phyloP scores from a whole-genome alignment of 2,888 invertebrate genomes.

The Chymomyza fuscimana region DNA sequence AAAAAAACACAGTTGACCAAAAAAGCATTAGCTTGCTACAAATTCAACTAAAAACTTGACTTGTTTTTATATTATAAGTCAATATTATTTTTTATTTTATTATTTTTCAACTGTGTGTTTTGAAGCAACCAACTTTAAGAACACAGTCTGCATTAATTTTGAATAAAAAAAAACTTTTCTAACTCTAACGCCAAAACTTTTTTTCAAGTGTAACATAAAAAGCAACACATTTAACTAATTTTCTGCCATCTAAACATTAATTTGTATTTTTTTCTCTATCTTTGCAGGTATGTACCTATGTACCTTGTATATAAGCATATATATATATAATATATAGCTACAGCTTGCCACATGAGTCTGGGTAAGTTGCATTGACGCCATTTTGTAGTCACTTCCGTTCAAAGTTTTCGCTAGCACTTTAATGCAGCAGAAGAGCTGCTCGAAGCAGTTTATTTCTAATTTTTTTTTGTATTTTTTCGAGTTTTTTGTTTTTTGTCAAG shows the following conservation, averaged over 20 bases:
- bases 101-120: too few relatives aligned
- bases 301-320: conserved; percentile 18
- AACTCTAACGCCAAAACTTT: background rate
- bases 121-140: too few relatives aligned
- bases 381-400: conserved; percentile 50
- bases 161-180: too few relatives aligned
- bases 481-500: conserved; percentile 29
- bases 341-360: conserved; percentile 39
- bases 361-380: conserved; percentile 38
- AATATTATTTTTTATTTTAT: too few relatives aligned
- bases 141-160: too few relatives aligned
- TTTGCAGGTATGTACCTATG: conserved; percentile 60
- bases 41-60: too few relatives aligned
- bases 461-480: background rate
- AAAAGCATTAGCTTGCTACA: too few relatives aligned
- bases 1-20: too few relatives aligned
- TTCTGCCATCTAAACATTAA: conserved; percentile 51
- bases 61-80: too few relatives aligned
- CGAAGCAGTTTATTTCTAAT: background rate
- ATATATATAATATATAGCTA: background rate
- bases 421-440: conserved; percentile 37
- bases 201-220: background rate
- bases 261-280: conserved; percentile 37
- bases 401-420: conserved; percentile 24
- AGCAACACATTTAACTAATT: conserved; percentile 32